Base-by-base conservation (phyloP, 2,888 invertebrate genomes). In the Acleris holmiana region DNA sequence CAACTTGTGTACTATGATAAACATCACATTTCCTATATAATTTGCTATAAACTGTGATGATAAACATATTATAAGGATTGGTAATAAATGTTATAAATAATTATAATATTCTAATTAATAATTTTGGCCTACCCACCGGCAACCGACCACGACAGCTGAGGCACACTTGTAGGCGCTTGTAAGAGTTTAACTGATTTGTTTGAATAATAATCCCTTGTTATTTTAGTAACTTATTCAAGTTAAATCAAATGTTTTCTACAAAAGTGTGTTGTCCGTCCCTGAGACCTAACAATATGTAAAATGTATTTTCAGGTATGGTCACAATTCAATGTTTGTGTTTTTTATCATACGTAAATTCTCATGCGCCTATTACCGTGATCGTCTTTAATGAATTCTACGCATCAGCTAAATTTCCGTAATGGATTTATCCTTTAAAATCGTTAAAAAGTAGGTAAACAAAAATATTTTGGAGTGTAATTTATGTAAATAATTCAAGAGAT, bases 41-140 rank as follows among this genome's bases (percentile, higher is more conserved):
- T 85, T 84, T 83, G 85, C 80, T 85, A 81, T 84, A 87, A 85
- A 86, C 91, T 91, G 91, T 91, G 91, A 91, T 91, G 84, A 81
- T 84, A 82, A 83, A 80, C 77, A 85, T 80, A 71, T 68, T 56
- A 79, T 84, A 82, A 84, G 81, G 73, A 74, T 78, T 73, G 76
- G 71, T 81, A 76, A 71, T 77, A 75, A 44, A 79, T 76, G 71
- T 81, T 76, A 72, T 77, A 75, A 44, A 79, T 76, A 58, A 78
- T 75, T 78, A 73, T 79, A 73, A 76, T 70, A 68, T 76, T 71
- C 61, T 72, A 44, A 55, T 55, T 73, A 44, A 55, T 55, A 72
- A 74, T 82, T 82, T 85, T 83, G 86, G 89, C 85, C 83, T 84
- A 84, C 89, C 89, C 86, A 88, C 88, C 85, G 64, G 67, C 61